Conservation (phyloP, 2,888 invertebrate genomes). For the Charanyca ferruginea region DNA sequence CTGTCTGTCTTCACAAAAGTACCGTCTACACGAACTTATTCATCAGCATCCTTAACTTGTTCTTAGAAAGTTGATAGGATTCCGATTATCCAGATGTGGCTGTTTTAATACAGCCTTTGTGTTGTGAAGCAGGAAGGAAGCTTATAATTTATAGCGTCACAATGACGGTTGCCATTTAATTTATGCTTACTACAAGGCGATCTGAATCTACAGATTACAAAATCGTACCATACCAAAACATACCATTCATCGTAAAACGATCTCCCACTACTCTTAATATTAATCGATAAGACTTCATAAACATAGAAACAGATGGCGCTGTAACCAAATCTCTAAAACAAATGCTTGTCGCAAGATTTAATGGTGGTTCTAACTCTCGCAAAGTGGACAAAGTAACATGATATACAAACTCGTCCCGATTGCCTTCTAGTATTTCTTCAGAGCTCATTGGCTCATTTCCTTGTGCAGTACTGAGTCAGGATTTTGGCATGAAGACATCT, state of each 20-base stretch:
- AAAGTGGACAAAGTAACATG: slow-evolving; percentile 52
- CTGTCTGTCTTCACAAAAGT: slow-evolving; percentile 6
- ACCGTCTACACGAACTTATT: slow-evolving; percentile 3
- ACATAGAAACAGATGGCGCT: slow-evolving; percentile 52
- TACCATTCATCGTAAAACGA: slow-evolving; percentile 28
- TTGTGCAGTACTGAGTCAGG: slow-evolving; percentile 31
- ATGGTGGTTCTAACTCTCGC: slow-evolving; percentile 32
- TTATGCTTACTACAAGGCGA: slow-evolving; percentile 21
- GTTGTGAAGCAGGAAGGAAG: slow-evolving; percentile 40
- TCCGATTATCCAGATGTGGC: background rate
- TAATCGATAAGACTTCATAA: slow-evolving; percentile 41
- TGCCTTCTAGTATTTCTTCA: slow-evolving; percentile 50
- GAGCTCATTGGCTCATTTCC: slow-evolving; percentile 50
- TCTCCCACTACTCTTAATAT: slow-evolving; percentile 10
- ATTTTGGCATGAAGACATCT: slow-evolving; percentile 40
- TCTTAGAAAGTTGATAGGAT: background rate
- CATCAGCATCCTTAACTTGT: slow-evolving; percentile 18
- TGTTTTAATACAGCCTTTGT: slow-evolving; percentile 2
- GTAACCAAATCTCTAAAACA: slow-evolving; percentile 42
- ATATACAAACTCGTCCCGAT: slow-evolving; percentile 44
- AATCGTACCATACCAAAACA: slow-evolving; percentile 10
- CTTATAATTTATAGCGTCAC: slow-evolving; percentile 5
- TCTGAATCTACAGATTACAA: slow-evolving; percentile 28
- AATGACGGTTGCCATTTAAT: slow-evolving; percentile 3
- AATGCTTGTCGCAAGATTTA: slow-evolving; percentile 46